Percentiles rank a stretch among this genome's conserved stretches.
Conservation (phyloP, 1,140 invertebrate genomes). For the Drosophila mayri region DNA sequence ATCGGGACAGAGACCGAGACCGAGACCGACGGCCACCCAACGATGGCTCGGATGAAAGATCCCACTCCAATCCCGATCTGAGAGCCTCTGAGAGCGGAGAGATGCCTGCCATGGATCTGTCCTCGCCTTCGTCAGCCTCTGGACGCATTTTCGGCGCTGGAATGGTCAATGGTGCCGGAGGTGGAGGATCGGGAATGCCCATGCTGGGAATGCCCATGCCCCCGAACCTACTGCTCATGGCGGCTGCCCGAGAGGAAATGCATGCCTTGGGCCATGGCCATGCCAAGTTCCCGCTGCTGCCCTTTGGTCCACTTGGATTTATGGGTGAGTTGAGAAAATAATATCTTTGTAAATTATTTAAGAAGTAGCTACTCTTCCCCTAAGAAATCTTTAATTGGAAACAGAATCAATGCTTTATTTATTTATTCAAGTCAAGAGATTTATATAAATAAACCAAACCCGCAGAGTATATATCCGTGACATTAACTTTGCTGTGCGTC, state of each 20-base stretch:
- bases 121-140: slow-evolving; percentile 54
- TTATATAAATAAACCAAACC: slow-evolving; percentile 6
- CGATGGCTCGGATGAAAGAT: slow-evolving; percentile 56
- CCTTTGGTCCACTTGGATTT: slow-evolving; percentile 93
- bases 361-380: not conserved
- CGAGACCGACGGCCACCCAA: slow-evolving; percentile 19
- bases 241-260: slow-evolving; percentile 79
- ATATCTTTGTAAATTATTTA: not conserved
- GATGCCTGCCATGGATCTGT: slow-evolving; percentile 73
- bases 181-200: slow-evolving; percentile 39
- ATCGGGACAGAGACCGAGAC: not conserved
- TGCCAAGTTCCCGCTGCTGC: slow-evolving; percentile 87
- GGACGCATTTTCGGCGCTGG: slow-evolving; percentile 54
- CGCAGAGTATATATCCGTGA: not conserved
- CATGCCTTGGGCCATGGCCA: slow-evolving; percentile 70
- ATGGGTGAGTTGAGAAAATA: slow-evolving; percentile 73
- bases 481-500: slow-evolving; percentile 21
- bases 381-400: not conserved
- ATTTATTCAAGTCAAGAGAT: not conserved
- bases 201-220: slow-evolving; percentile 75
- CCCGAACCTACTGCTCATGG: slow-evolving; percentile 79
- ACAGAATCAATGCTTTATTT: not conserved
- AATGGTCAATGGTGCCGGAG: slow-evolving; percentile 39
- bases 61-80: slow-evolving; percentile 54
- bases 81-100: slow-evolving; percentile 44